Percentiles rank a stretch among this genome's conserved stretches.
Conservation (phyloP, 2,888 invertebrate genomes). For the Hypena proboscidalis region DNA sequence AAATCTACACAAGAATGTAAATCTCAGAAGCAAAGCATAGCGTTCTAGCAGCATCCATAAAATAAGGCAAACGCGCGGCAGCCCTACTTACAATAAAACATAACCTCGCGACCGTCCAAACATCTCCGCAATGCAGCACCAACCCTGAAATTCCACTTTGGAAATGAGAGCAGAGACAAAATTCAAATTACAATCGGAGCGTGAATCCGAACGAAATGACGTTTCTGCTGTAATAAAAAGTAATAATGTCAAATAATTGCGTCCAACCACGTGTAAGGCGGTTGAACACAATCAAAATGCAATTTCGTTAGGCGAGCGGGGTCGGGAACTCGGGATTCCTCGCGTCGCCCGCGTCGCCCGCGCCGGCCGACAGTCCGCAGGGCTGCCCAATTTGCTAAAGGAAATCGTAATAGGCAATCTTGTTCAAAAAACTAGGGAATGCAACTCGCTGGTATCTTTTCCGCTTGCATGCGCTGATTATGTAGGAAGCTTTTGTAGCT, state of each 20-base stretch:
- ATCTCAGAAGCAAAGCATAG: slow-evolving; percentile 6
- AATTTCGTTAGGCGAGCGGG: slow-evolving; percentile 60
- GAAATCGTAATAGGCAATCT: slow-evolving; percentile 43
- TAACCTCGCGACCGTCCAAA: slow-evolving; percentile 29
- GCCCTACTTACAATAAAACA: slow-evolving; percentile 32
- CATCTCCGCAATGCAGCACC: slow-evolving; percentile 39
- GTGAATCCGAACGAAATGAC: slow-evolving; percentile 43
- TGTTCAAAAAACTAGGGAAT: slow-evolving; percentile 38
- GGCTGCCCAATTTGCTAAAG: slow-evolving; percentile 45
- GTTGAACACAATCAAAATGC: slow-evolving; percentile 70
- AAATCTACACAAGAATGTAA: background rate
- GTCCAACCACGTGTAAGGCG: slow-evolving; percentile 66
- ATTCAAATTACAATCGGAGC: slow-evolving; percentile 46
- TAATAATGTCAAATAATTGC: slow-evolving; percentile 73
- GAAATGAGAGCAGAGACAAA: slow-evolving; percentile 39
- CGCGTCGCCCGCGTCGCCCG: slow-evolving; percentile 24
- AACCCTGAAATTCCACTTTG: slow-evolving; percentile 34
- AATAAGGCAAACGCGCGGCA: slow-evolving; percentile 25
- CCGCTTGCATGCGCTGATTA: slow-evolving; percentile 22
- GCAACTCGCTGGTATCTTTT: slow-evolving; percentile 13
- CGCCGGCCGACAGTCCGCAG: slow-evolving; percentile 28
- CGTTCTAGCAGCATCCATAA: slow-evolving; percentile 16
- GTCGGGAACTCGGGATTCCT: slow-evolving; percentile 30
- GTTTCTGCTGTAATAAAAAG: slow-evolving; percentile 60
- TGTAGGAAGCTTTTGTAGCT: background rate